Evolutionary conservation across 1,140 invertebrate species (phyloP), one percentile per base, ranked within the genome.

Genomic region (Medauroidea extradentata): DNA sequence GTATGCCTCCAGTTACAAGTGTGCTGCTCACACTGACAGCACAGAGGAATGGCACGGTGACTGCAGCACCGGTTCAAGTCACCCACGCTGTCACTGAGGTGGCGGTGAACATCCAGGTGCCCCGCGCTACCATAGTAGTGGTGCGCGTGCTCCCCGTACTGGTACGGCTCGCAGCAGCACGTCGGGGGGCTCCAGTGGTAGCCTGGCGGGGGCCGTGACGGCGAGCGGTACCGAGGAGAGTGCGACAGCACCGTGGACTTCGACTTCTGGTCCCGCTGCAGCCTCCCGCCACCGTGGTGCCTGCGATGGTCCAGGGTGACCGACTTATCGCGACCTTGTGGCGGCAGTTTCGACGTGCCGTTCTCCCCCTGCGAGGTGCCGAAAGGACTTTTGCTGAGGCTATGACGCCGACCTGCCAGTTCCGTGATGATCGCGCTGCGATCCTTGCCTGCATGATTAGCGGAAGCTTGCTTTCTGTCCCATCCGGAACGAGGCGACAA

Each of bases 91-190:
- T 42, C 29, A 53, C 51, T 29, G 1, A 34, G 21, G 19, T 29
- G 21, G 11, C 19, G 13, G 27, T 39, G 51, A 23, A 21, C 23
- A 53, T 53, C 51, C 41, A 54, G 29, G 19, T 24, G 38, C 18
- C 53, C 53, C 25, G 53, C 18, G 38, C 53, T 54, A 16, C 53
- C 53, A 16, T 54, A 54, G n/a, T 25, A 41, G 18, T 42, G 53
- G 19, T 27, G 51, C 5, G n/a, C 9, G 3, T 34, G 51, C 27
- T 48, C 44, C 11, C 19, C 21, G 18, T 24, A 13, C 14, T 24
- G 14, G 1, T 34, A 18, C 7, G 53, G 19, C 13, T 13, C 38
- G 24, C 25, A 51, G 24, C 49, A 51, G 8, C 16, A 34, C 11
- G 24, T 18, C 19, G 49, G 38, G 3, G 49, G 27, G 14, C 49